Base-by-base conservation (phyloP, 1,140 invertebrate genomes). In the Choristoneura fumiferana region DNA sequence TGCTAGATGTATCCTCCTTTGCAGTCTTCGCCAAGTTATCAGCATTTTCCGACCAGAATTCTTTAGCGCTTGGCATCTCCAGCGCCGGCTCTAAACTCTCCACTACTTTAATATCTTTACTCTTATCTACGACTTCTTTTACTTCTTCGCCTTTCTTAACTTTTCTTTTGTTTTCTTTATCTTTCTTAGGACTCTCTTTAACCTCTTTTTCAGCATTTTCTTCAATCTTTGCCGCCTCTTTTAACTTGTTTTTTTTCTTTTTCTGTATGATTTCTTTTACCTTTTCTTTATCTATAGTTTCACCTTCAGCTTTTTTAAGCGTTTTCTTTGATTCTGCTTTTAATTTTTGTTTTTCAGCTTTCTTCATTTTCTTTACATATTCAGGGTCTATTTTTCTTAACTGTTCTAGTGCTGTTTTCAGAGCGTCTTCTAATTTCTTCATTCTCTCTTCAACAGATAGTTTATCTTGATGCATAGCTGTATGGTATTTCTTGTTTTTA, bases 51-150 rank as follows among this genome's bases (percentile, higher is more conserved):
- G 78, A 65, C 85, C 89, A 91, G 65, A 91, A 91, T n/a, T 88
- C 83, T 37, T 87, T 79, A 8, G 75, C 80, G 54, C 87, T 87
- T 0, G 89, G 83, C 54, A 87, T 73, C 40, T 86, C 74, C 1
- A 82, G 15, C 0, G 70, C 78, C 54, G 89, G 66, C 61, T 71
- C 65, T n/a, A 84, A 63, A 57, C 62, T 76, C 14, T 77, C 67
- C 35, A 78, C 33, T 0, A 77, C 64, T 62, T 74, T 76, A 1
- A 78, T 62, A 18, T 76, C 75, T 54, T 64, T 65, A 5, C 62
- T 59, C 40, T 66, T 60, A 12, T 56, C 35, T n/a, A 39, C n/a
- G n/a, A n/a, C n/a, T n/a, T n/a, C 60, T 8, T 55, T 55, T 5
- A 35, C 4, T 33, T 62, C 39, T 15, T 67, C n/a, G n/a, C n/a